Conservation (phyloP, 2,113 vertebrate species). For the Gymnocephalus cernua region DNA sequence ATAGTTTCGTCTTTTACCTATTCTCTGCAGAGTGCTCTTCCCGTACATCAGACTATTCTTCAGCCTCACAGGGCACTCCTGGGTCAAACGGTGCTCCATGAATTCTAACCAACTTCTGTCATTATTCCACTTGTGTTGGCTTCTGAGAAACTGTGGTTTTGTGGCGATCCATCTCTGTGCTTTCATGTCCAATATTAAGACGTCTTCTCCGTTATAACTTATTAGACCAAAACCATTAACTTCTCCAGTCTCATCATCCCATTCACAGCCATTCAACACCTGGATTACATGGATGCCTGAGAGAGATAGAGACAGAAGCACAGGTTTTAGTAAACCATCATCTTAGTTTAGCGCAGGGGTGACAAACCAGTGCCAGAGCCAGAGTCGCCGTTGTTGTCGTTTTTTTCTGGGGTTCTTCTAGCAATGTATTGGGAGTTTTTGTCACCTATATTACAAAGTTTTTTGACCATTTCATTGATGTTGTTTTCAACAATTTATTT, state of each 20-base stretch:
- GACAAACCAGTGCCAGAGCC: no score
- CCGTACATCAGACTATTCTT: conserved; percentile 37
- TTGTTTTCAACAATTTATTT: no score
- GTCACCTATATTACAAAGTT: no score
- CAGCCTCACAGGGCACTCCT: conserved; percentile 19
- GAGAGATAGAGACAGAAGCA: not conserved
- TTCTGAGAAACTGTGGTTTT: not conserved
- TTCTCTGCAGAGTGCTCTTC: conserved; percentile 35
- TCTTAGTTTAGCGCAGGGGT: no score
- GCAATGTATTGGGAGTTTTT: no score
- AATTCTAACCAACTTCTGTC: not conserved
- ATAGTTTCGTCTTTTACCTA: conserved; percentile 15
- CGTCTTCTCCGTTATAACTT: not conserved
- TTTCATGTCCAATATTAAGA: not conserved
- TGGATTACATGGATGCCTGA: not conserved
- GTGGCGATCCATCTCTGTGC: conserved; percentile 10
- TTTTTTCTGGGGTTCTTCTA: no score
- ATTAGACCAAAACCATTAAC: not conserved
- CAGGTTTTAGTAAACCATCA: not conserved
- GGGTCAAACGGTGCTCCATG: not conserved
- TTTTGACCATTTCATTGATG: no score
- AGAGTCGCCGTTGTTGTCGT: no score
- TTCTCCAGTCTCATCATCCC: not conserved
- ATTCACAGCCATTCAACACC: not conserved
- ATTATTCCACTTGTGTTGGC: conserved; percentile 15